Percentiles rank a stretch among this genome's conserved stretches.
These are phyloP conservation scores for Poecile atricapillus DNA, from an alignment of 2,113 vertebrate genomes.

Conservation along the genomic window DNA sequence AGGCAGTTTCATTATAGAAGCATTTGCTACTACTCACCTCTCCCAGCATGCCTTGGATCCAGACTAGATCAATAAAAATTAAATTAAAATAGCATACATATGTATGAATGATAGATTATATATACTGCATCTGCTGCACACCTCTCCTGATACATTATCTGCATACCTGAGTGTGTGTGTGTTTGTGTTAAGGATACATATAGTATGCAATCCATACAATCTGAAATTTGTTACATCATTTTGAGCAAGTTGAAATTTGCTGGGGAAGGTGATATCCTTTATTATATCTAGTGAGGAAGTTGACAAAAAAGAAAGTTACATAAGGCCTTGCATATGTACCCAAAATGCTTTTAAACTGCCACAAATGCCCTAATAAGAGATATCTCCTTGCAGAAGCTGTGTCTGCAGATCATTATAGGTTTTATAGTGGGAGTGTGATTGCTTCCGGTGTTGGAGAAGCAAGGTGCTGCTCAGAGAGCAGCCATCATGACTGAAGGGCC, in stretches of 20 bases:
- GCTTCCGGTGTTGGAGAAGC: not conserved
- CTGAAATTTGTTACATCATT: not conserved
- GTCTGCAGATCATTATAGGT: not conserved
- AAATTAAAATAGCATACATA: not conserved
- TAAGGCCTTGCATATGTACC: not conserved
- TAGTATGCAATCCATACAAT: not conserved
- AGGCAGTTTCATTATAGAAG: not conserved
- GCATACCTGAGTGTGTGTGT: not conserved
- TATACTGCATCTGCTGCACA: not conserved
- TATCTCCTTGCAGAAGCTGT: not conserved
- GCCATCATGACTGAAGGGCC: fast-evolving
- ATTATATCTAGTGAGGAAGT: not conserved
- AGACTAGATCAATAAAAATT: not conserved
- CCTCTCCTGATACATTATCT: not conserved
- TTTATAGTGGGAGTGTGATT: not conserved
- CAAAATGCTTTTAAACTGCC: not conserved
- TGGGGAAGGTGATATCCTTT: not conserved
- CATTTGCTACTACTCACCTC: not conserved
- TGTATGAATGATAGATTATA: not conserved
- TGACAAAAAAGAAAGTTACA: not conserved
- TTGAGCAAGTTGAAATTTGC: not conserved
- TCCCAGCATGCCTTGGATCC: not conserved
- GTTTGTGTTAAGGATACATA: not conserved
- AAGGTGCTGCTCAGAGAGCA: not conserved
- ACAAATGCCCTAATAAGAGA: not conserved